These are phyloP conservation scores for Cyprinella venusta DNA, from an alignment of 2,797 vertebrate species.

Conservation along the genomic window DNA sequence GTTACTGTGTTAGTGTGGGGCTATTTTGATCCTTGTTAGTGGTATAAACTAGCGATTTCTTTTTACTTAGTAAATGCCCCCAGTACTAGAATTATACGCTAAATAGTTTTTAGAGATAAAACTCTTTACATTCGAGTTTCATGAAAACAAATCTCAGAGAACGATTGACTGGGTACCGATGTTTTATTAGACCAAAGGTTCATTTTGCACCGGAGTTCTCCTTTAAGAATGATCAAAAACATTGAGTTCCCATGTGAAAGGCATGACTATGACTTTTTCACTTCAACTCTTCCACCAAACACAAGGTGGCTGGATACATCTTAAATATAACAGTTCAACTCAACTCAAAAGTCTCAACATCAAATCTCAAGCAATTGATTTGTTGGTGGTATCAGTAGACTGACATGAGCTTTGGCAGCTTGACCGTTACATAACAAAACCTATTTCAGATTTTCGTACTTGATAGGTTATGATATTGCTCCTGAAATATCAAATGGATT, in stretches of 20 bases:
- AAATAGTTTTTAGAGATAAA: no score
- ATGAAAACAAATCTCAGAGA: no score
- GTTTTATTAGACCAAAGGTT: no score
- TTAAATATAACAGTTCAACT: not conserved
- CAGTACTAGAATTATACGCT: no score
- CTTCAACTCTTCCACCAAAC: not conserved
- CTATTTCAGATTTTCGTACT: conserved; percentile 34
- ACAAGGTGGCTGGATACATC: not conserved
- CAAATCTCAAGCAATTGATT: not conserved
- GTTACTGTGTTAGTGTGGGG: no score
- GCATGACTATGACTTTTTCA: not conserved
- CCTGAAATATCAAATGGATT: conserved; percentile 55
- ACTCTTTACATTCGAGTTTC: no score
- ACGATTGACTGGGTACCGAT: no score
- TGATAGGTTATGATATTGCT: conserved; percentile 42
- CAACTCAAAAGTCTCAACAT: not conserved
- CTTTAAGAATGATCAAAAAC: not conserved
- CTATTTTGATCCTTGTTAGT: no score
- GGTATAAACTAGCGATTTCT: no score
- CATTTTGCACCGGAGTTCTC: no score
- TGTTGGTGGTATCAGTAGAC: conserved; percentile 4
- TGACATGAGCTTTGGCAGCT: conserved; percentile 48
- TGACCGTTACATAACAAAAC: conserved; percentile 48
- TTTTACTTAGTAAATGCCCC: no score
- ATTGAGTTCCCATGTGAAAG: not conserved